A percentile compares a stretch with the other conserved stretches of the same genome.
Conservation (phyloP, 2,888 invertebrate species). For the Cerceris rybyensis region DNA sequence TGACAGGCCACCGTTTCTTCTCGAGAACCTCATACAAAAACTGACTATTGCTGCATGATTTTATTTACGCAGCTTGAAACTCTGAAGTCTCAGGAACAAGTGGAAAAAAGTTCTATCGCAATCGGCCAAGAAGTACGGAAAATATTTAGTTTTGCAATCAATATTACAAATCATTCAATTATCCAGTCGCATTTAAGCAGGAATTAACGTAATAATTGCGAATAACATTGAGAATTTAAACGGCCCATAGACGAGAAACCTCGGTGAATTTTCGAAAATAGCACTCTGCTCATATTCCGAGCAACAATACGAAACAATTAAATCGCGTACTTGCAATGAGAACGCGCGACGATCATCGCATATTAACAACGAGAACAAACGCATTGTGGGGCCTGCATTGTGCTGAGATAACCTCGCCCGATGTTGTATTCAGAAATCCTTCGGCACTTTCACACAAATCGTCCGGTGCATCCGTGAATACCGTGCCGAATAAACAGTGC, state of each 20-base stretch:
- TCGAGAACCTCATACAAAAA: too few relatives aligned
- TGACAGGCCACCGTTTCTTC: too few relatives aligned
- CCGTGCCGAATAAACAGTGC: neutral
- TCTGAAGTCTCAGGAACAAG: too few relatives aligned
- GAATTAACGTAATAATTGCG: neutral
- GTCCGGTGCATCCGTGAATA: neutral
- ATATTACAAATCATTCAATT: too few relatives aligned
- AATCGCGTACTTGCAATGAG: neutral
- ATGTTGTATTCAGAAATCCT: neutral
- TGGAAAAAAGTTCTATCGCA: too few relatives aligned
- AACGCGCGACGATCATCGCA: neutral
- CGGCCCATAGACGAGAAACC: too few relatives aligned
- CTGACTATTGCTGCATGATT: too few relatives aligned
- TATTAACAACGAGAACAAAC: slow-evolving; percentile 3
- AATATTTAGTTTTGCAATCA: too few relatives aligned
- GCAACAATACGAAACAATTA: neutral
- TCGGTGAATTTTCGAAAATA: too few relatives aligned
- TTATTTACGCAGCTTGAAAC: too few relatives aligned
- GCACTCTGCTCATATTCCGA: too few relatives aligned
- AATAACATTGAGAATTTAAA: neutral
- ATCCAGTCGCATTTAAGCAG: neutral
- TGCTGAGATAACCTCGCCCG: neutral
- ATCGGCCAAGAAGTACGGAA: too few relatives aligned
- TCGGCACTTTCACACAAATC: neutral
- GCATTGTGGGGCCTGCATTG: neutral